A percentile compares a stretch with the other conserved stretches of the same genome.
phyloP scores from a whole-genome alignment of 2,797 vertebrate species.

The Manis javanica region DNA sequence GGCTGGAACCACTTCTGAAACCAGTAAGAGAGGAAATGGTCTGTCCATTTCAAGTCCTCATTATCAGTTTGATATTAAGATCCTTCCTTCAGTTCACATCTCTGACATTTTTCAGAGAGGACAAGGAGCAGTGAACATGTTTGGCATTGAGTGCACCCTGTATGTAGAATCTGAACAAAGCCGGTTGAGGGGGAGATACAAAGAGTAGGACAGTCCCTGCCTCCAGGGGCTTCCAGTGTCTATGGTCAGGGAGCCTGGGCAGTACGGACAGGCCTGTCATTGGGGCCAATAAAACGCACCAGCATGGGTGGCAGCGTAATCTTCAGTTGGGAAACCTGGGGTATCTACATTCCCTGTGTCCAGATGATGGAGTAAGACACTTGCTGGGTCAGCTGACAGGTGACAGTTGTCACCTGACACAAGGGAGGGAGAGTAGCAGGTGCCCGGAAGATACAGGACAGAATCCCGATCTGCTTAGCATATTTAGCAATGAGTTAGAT shows the following conservation, averaged over 20 bases:
- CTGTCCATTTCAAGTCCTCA: neutral
- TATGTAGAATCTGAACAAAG: fast-evolving
- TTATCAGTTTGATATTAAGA: neutral
- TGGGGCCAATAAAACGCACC: neutral
- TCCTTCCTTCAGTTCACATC: neutral
- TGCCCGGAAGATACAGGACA: neutral
- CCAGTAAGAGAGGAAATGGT: neutral
- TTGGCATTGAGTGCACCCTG: fast-evolving
- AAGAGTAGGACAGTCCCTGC: neutral
- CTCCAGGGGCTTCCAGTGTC: neutral
- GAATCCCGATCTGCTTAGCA: neutral
- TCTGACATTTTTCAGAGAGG: neutral
- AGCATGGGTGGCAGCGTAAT: fast-evolving
- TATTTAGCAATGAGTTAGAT: neutral
- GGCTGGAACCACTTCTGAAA: neutral
- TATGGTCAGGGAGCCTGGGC: fast-evolving
- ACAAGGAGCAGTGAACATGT: neutral
- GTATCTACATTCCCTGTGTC: neutral
- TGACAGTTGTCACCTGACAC: neutral
- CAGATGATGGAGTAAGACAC: neutral
- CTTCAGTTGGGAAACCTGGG: neutral
- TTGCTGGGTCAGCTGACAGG: neutral
- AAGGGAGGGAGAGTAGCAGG: neutral
- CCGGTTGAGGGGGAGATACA: neutral
- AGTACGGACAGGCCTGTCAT: neutral